A percentile compares a stretch with the other conserved stretches of the same genome.
These are phyloP conservation scores for Dromaius novaehollandiae DNA, from an alignment of 2,113 vertebrate species.

Conservation along the genomic window DNA sequence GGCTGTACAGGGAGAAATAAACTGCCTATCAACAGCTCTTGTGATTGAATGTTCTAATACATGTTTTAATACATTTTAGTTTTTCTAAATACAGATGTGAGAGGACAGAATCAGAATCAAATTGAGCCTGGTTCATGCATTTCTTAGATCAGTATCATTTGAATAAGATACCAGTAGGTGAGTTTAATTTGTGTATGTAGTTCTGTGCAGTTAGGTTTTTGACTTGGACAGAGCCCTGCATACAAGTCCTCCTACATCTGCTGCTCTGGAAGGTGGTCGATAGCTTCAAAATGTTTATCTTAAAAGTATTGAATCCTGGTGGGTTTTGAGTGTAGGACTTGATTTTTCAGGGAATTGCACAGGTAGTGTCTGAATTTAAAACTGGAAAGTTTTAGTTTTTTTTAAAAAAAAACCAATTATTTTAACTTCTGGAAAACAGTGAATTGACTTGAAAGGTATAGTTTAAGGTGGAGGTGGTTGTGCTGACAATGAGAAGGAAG, in stretches of 20 bases:
- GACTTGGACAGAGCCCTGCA: neutral
- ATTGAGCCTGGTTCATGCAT: fast-evolving
- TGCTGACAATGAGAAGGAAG: neutral
- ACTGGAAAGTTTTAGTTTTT: neutral
- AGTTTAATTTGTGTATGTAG: neutral
- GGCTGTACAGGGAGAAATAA: neutral
- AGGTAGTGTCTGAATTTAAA: neutral
- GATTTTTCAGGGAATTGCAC: neutral
- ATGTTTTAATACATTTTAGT: neutral
- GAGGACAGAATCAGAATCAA: neutral
- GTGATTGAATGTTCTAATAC: neutral
- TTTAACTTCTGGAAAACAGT: neutral
- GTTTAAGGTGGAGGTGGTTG: neutral
- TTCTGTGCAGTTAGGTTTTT: neutral
- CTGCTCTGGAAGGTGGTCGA: neutral
- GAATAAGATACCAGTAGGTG: neutral
- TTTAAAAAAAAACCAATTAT: neutral
- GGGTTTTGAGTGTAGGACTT: neutral
- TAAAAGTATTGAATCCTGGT: neutral
- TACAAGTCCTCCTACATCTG: neutral
- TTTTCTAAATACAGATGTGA: neutral
- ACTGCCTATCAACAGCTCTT: neutral
- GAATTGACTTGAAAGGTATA: neutral
- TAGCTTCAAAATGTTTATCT: neutral
- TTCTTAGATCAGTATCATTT: neutral